Conservation (phyloP, 1,140 invertebrate genomes). For the Diuraphis noxia region DNA sequence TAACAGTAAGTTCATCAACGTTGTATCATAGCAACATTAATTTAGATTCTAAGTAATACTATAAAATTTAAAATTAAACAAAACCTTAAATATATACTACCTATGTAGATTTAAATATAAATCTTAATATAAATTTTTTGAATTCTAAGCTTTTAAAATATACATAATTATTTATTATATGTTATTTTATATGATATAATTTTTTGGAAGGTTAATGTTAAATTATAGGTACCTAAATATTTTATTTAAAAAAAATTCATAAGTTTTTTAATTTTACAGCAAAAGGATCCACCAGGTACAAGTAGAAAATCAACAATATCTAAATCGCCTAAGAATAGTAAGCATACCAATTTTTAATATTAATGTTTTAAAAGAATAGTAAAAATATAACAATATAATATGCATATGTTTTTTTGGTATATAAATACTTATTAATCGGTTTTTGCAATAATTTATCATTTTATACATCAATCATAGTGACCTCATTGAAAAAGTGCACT, state of each 20-base stretch:
- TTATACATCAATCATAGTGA: not conserved
- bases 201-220: not conserved
- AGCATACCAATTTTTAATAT: not conserved
- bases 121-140: not conserved
- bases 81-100: no score
- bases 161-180: not conserved
- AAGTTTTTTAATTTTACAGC: constrained; percentile 9
- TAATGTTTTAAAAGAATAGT: not conserved
- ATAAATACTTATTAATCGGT: not conserved
- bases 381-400: not conserved
- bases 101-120: not conserved
- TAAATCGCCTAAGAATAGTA: constrained; percentile 36
- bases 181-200: not conserved
- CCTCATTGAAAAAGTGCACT: no score
- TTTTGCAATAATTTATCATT: not conserved
- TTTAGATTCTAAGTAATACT: no score
- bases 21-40: not conserved
- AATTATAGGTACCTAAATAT: not conserved
- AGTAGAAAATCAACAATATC: constrained; percentile 35
- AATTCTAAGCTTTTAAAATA: not conserved
- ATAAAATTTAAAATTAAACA: no score
- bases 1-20: not conserved
- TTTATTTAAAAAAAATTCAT: not conserved
- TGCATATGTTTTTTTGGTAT: no score
- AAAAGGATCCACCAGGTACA: constrained; percentile 14